Percentiles rank a stretch among this genome's conserved stretches.
Evolutionary conservation across 2,113 vertebrate species (phyloP).

Genomic region (Alces alces): DNA sequence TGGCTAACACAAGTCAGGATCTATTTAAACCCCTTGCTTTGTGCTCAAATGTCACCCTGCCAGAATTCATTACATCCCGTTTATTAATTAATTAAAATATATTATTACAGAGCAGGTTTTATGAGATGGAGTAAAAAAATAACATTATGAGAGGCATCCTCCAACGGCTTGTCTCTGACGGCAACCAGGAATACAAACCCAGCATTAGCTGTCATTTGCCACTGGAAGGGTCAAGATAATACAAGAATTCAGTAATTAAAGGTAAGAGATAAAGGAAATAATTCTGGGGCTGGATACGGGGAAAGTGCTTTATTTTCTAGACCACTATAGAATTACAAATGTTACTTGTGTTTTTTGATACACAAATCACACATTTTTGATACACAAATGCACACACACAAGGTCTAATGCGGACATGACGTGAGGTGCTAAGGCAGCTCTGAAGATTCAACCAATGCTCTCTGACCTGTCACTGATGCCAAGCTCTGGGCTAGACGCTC

Average conservation of each 20-base stretch:
- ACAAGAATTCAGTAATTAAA: conserved; percentile 67
- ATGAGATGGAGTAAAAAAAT: conserved; percentile 81
- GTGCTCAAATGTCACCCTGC: conserved; percentile 86
- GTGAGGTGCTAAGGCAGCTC: not conserved
- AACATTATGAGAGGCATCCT: conserved; percentile 80
- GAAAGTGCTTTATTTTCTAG: not conserved
- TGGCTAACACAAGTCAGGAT: conserved; percentile 79
- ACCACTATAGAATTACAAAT: not conserved
- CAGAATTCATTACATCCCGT: conserved; percentile 83
- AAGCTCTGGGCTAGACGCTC: rapidly evolving
- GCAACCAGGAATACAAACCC: conserved; percentile 53
- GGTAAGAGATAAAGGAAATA: not conserved
- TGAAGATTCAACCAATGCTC: not conserved
- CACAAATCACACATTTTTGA: not conserved
- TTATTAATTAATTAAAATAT: conserved; percentile 88
- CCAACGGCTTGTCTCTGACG: conserved; percentile 65
- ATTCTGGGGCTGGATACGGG: conserved; percentile 8
- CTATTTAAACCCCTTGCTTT: conserved; percentile 78
- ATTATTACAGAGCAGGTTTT: conserved; percentile 82
- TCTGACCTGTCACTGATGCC: not conserved
- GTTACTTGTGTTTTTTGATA: not conserved
- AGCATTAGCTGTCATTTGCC: conserved; percentile 58
- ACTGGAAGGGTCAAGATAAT: conserved; percentile 52
- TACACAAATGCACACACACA: not conserved
- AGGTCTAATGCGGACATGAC: too few species aligned